These are phyloP conservation scores for Dendrocincla tyrannina DNA, from an alignment of 2,797 vertebrate genomes.

Conservation along the genomic window DNA sequence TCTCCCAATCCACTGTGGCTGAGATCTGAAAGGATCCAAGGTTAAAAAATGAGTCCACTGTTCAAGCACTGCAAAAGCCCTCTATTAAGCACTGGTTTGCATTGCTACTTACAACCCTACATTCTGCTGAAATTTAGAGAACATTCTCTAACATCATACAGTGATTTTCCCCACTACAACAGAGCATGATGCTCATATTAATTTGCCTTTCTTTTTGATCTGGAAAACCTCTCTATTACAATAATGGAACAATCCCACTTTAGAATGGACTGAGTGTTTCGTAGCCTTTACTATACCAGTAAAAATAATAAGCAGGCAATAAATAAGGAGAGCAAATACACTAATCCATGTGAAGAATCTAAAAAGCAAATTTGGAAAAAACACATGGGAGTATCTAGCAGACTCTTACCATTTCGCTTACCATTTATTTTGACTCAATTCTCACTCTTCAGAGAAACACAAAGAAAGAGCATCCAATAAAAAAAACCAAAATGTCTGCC, in stretches of 20 bases:
- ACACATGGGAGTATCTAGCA: neutral
- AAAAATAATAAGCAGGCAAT: neutral
- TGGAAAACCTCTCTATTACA: conserved; percentile 5
- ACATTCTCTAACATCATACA: neutral
- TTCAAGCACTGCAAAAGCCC: conserved; percentile 2
- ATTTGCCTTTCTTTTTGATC: neutral
- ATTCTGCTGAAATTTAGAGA: neutral
- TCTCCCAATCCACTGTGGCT: conserved; percentile 86
- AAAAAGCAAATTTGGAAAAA: neutral
- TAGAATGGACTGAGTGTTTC: neutral
- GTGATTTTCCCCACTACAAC: neutral
- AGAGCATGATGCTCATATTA: neutral
- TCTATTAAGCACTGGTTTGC: neutral
- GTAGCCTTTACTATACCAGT: neutral
- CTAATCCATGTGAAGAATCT: neutral
- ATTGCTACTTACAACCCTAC: neutral
- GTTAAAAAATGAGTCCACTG: conserved; percentile 48
- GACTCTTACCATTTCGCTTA: neutral
- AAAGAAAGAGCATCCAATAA: neutral
- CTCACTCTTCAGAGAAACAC: neutral
- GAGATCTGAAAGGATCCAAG: conserved; percentile 82
- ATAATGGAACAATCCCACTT: neutral
- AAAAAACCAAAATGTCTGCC: neutral
- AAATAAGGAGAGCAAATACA: neutral
- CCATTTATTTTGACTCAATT: neutral